Base-by-base conservation (phyloP, 2,113 vertebrate genomes). In the Motacilla tschutschensis region DNA sequence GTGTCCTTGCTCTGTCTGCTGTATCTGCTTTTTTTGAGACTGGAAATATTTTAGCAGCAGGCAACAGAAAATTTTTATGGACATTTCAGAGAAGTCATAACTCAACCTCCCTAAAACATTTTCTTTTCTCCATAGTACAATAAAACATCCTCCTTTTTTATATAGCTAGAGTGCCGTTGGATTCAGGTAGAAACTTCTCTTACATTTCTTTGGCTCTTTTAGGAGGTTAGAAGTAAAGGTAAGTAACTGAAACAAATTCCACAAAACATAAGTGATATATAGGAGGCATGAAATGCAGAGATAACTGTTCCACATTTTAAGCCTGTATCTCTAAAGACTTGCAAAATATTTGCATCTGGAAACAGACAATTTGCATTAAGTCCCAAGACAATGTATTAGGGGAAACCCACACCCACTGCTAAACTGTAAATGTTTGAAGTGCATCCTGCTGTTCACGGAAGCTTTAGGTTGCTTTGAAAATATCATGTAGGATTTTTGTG, bases 251-350 rank as follows among this genome's bases (percentile, higher is more conserved):
- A 91, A 50, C 38, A 84, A 92, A 94, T 94, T 92, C 44, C 12
- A 82, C 26, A 87, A 81, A 93, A 87, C 21, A 29, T 29, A 70
- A 71, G 35, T 93, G 41, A 28, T 75, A 36, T n/a, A 78, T 20
- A 14, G 13, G 21, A 94, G 17, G 54, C 38, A 87, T 70, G 84
- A 93, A 95, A 92, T 57, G 50, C 35, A 43, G 54, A 92, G 91
- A 92, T 92, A 96, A 76, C 70, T 78, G 41, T 33, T 87, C 48
- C 67, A 67, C 22, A 78, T 94, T 92, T 88, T 91, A 87, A 92
- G 28, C 48, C 70, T 87, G 31, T 89, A 46, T 62, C 62, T 94
- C 80, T 74, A 86, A 92, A 86, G 16, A 35, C 40, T 89, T 78
- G 24, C 5, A 58, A 94, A 77, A 88, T 11, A 5, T 91, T 73